These are phyloP conservation scores for Limonius californicus DNA, from an alignment of 1,140 invertebrate species.

Conservation along the genomic window DNA sequence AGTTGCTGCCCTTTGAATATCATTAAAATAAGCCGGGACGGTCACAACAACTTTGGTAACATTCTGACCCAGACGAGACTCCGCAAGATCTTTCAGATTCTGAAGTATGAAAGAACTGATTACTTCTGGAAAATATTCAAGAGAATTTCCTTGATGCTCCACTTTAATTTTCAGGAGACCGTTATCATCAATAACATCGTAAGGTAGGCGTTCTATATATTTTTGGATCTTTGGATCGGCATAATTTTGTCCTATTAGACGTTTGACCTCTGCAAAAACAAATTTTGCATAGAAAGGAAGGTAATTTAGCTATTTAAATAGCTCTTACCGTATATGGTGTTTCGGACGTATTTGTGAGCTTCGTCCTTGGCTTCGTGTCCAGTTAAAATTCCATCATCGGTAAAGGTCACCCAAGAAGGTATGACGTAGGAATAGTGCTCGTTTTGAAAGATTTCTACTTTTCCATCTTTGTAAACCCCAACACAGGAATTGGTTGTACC, in stretches of 20 bases:
- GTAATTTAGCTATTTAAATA: too few relatives aligned
- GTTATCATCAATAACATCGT: not conserved
- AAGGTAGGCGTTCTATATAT: not conserved
- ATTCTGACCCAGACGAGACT: slow-evolving; percentile 75
- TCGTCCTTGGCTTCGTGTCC: slow-evolving; percentile 97
- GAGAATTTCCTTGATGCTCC: slow-evolving; percentile 41
- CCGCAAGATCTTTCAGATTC: slow-evolving; percentile 97
- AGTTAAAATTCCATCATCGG: slow-evolving; percentile 87
- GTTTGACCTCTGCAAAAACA: not conserved
- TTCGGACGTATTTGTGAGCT: slow-evolving; percentile 41
- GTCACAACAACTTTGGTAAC: slow-evolving; percentile 93
- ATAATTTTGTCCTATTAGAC: not conserved
- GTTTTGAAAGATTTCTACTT: slow-evolving; percentile 89
- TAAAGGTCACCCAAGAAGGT: slow-evolving; percentile 94
- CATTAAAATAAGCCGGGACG: slow-evolving; percentile 85
- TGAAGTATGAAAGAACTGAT: slow-evolving; percentile 90
- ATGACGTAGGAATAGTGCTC: slow-evolving; percentile 92
- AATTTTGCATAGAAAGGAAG: too few relatives aligned
- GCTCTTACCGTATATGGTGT: too few relatives aligned
- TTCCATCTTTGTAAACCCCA: slow-evolving; percentile 53
- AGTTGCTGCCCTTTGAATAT: slow-evolving; percentile 76
- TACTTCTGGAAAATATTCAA: slow-evolving; percentile 93
- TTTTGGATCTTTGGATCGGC: not conserved
- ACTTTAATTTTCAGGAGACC: not conserved
- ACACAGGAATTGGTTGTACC: slow-evolving; percentile 97